These are phyloP conservation scores for Agapostemon virescens DNA, from an alignment of 2,888 invertebrate genomes.

Conservation along the genomic window DNA sequence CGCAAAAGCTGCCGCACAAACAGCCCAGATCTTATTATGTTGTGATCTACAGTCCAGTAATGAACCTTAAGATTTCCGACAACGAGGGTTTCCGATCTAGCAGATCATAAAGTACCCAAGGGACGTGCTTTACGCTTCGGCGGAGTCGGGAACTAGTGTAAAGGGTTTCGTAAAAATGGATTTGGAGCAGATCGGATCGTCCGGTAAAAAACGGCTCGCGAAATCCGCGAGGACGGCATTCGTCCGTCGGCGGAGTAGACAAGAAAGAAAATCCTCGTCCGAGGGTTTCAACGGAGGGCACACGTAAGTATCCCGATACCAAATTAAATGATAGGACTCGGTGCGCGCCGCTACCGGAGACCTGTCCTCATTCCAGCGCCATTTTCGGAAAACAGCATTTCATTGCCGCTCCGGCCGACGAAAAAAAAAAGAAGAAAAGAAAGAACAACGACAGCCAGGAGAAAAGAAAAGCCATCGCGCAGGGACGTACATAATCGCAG, in stretches of 20 bases:
- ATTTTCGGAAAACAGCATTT: constrained; percentile 71
- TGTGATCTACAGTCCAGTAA: not conserved
- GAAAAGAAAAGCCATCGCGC: constrained; percentile 32
- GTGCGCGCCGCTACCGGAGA: constrained; percentile 62
- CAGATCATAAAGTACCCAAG: not conserved
- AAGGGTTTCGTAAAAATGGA: constrained; percentile 24
- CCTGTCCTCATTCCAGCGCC: constrained; percentile 76
- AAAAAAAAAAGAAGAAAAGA: not conserved
- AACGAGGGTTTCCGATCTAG: not conserved
- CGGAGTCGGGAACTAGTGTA: not conserved
- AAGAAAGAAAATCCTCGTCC: constrained; percentile 38
- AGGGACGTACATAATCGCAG: constrained; percentile 66
- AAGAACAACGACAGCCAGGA: constrained; percentile 33
- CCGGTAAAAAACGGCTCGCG: constrained; percentile 40
- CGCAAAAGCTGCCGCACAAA: no score
- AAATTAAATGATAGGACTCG: constrained; percentile 69
- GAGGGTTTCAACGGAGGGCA: constrained; percentile 43
- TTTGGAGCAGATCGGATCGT: constrained; percentile 14
- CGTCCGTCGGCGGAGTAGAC: constrained; percentile 1
- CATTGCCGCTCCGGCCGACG: constrained; percentile 55
- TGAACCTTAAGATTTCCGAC: not conserved
- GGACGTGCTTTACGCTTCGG: not conserved
- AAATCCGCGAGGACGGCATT: constrained; percentile 30
- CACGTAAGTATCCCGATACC: constrained; percentile 63
- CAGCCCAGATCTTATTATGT: no score